Percentiles rank a stretch among this genome's conserved stretches.
Conservation (phyloP, 2,113 vertebrate genomes). For the Cromileptes altivelis region DNA sequence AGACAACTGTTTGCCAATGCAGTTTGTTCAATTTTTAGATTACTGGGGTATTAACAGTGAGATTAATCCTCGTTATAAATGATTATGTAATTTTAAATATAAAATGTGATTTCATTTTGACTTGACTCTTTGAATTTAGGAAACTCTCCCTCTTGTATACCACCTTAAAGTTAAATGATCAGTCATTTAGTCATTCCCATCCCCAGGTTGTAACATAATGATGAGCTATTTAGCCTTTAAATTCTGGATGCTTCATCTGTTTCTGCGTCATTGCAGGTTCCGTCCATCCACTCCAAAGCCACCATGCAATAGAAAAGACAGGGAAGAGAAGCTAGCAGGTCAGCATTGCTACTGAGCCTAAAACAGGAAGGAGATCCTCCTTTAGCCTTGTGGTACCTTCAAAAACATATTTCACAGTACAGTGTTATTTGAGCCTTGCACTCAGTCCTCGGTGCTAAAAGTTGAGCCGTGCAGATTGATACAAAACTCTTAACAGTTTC, state of each 20-base stretch:
- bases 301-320: conserved; percentile 44
- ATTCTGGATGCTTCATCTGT: conserved; percentile 31
- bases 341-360: conserved; percentile 51
- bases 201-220: conserved; percentile 10
- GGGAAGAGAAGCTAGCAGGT: conserved; percentile 35
- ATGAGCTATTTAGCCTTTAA: conserved; percentile 35
- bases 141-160: neutral
- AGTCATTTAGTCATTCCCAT: conserved; percentile 20
- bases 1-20: neutral
- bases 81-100: neutral
- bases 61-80: neutral
- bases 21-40: neutral
- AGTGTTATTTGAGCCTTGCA: neutral
- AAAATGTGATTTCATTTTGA: conserved; percentile 15
- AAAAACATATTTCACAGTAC: neutral
- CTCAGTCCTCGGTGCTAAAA: neutral
- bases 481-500: neutral
- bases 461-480: neutral
- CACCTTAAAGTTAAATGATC: conserved; percentile 6
- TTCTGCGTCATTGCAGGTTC: conserved; percentile 61
- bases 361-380: conserved; percentile 26
- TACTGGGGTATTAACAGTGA: neutral
- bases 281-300: conserved; percentile 26
- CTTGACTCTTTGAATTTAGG: neutral
- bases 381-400: neutral